Percentiles rank a stretch among this genome's conserved stretches.
phyloP scores from a whole-genome alignment of 2,113 vertebrate species.

The Centrocercus urophasianus region DNA sequence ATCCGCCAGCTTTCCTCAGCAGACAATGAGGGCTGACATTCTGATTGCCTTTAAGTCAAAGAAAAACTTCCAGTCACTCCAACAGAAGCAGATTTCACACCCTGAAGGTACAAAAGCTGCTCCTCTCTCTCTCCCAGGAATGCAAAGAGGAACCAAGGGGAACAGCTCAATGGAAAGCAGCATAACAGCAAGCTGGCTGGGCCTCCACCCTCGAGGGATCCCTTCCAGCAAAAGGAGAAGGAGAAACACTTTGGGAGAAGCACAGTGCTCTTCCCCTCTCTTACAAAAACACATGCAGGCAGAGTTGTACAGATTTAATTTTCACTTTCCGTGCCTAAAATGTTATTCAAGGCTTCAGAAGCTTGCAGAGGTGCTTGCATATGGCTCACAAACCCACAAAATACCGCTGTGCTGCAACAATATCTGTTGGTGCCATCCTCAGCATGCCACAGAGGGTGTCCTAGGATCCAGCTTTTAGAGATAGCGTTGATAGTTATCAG shows the following conservation, averaged over 20 bases:
- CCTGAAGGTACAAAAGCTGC: background rate
- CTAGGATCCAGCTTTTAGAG: background rate
- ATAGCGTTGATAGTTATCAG: background rate
- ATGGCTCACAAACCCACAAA: background rate
- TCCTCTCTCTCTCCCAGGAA: constrained; percentile 42
- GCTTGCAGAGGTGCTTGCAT: background rate
- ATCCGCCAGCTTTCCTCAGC: constrained; percentile 19
- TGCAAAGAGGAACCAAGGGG: constrained; percentile 47
- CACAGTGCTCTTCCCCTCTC: background rate
- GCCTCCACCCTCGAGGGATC: constrained; percentile 8
- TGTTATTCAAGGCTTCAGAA: background rate
- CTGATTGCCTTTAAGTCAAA: background rate
- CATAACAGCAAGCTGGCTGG: constrained; percentile 28
- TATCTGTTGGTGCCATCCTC: background rate
- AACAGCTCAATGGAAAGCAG: constrained; percentile 21
- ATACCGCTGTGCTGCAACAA: background rate
- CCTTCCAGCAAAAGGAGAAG: background rate
- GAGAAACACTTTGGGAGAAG: constrained; percentile 15
- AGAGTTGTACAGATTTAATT: background rate
- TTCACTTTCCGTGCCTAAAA: background rate
- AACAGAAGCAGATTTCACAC: constrained; percentile 39
- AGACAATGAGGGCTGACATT: constrained; percentile 22
- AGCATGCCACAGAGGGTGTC: background rate
- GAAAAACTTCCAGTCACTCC: constrained; percentile 10
- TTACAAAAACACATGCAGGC: background rate